Conservation (phyloP, 2,888 invertebrate genomes). For the Cybosia mesomella region DNA sequence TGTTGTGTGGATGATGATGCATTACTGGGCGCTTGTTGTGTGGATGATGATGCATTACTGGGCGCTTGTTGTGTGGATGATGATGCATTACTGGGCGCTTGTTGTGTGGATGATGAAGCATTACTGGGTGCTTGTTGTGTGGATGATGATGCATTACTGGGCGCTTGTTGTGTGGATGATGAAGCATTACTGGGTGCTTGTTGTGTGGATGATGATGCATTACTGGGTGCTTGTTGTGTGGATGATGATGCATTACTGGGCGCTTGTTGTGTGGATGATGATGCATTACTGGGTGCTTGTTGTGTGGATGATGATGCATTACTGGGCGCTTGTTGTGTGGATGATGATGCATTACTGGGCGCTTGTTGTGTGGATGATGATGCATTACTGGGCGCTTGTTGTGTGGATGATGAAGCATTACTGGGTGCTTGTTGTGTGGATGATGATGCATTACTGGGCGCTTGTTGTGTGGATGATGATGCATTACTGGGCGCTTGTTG, state of each 20-base stretch:
- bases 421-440: constrained; percentile 36
- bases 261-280: too few relatives aligned
- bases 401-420: too few relatives aligned
- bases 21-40: constrained; percentile 7
- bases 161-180: too few relatives aligned
- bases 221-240: constrained; percentile 33
- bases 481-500: constrained; percentile 12
- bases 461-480: constrained; percentile 32
- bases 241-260: constrained; percentile 24
- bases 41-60: too few relatives aligned
- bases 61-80: constrained; percentile 38
- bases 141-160: too few relatives aligned
- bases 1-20: constrained; percentile 31
- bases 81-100: constrained; percentile 29
- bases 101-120: constrained; percentile 30
- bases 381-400: too few relatives aligned
- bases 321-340: constrained; percentile 33
- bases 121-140: constrained; percentile 24
- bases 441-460: constrained; percentile 28
- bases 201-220: constrained; percentile 35
- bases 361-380: too few relatives aligned
- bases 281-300: constrained; percentile 22
- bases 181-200: constrained; percentile 20
- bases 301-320: constrained; percentile 33
- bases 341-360: constrained; percentile 25